Percentiles rank a stretch among this genome's conserved stretches.
phyloP scores from a whole-genome alignment of 1,140 invertebrate genomes.

The Copidosoma floridanum region DNA sequence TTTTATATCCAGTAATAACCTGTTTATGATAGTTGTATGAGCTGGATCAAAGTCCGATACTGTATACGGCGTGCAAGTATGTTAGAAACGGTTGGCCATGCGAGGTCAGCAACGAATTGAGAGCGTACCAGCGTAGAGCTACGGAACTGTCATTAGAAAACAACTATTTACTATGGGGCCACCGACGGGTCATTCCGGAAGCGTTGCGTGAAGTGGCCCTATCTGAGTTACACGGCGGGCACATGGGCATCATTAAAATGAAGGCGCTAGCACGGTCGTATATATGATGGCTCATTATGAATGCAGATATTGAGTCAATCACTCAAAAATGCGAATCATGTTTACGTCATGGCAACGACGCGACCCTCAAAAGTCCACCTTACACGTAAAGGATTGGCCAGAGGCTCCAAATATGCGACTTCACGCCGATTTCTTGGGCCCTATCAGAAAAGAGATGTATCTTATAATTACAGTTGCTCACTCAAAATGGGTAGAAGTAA shows the following conservation, averaged over 20 bases:
- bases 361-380: too few species aligned
- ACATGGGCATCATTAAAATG: background rate
- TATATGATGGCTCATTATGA: background rate
- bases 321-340: background rate
- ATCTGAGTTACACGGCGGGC: background rate
- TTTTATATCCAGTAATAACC: background rate
- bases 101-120: background rate
- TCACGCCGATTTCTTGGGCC: too few species aligned
- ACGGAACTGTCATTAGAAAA: background rate
- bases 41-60: background rate
- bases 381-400: too few species aligned
- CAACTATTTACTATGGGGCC: background rate
- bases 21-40: background rate
- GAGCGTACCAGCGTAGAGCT: background rate
- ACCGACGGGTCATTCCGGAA: background rate
- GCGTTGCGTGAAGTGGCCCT: background rate
- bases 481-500: too few species aligned
- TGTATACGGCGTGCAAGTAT: background rate
- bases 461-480: too few species aligned
- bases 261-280: background rate
- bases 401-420: too few species aligned
- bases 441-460: too few species aligned
- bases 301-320: background rate
- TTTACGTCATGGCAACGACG: background rate
- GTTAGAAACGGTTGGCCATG: background rate